phyloP scores from a whole-genome alignment of 2,888 invertebrate genomes.

The Megaustenia siamemsis region DNA sequence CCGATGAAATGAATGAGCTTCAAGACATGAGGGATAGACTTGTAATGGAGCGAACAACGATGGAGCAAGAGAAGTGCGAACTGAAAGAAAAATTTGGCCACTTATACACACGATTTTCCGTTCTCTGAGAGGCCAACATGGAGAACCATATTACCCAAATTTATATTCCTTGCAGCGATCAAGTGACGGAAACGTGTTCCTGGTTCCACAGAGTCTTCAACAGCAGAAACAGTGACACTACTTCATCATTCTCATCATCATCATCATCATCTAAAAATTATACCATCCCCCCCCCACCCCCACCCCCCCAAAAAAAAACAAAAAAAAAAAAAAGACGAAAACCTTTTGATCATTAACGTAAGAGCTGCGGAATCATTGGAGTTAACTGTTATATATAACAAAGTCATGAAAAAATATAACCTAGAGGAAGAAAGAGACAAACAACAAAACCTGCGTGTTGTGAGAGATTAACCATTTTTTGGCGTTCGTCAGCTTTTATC shows the following conservation, averaged over 20 bases:
- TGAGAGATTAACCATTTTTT: too few species aligned
- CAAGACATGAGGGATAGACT: slow-evolving; percentile 89
- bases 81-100: slow-evolving; percentile 93
- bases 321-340: too few species aligned
- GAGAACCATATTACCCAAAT: slow-evolving; percentile 89
- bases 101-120: slow-evolving; percentile 95
- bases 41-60: slow-evolving; percentile 87
- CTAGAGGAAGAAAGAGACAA: too few species aligned
- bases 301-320: too few species aligned
- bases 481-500: too few species aligned
- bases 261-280: slow-evolving; percentile 37
- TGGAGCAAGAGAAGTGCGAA: slow-evolving; percentile 88
- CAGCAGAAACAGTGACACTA: slow-evolving; percentile 14
- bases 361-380: too few species aligned
- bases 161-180: slow-evolving; percentile 94
- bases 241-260: too few species aligned
- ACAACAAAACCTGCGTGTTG: too few species aligned
- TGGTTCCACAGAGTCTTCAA: slow-evolving; percentile 86
- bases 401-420: too few species aligned
- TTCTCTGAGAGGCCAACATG: slow-evolving; percentile 92
- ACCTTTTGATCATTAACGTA: too few species aligned
- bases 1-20: slow-evolving; percentile 94
- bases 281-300: too few species aligned
- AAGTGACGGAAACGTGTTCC: slow-evolving; percentile 92
- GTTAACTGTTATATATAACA: too few species aligned